phyloP scores from a whole-genome alignment of 2,888 invertebrate genomes.

The Punctoribates punctum region DNA sequence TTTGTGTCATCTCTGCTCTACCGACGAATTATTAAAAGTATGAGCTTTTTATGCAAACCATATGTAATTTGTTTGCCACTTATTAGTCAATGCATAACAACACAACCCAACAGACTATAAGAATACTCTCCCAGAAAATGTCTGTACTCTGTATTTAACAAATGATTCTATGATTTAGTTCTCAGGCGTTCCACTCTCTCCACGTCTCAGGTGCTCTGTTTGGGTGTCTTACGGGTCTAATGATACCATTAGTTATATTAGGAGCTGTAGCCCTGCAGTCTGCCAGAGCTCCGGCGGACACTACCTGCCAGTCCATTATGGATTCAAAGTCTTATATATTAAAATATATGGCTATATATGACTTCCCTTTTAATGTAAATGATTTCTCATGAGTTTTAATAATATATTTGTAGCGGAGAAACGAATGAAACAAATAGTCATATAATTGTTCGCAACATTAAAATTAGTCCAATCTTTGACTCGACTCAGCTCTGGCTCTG shows the following conservation, averaged over 20 bases:
- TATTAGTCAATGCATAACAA: conserved; percentile 32
- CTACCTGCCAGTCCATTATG: conserved; percentile 24
- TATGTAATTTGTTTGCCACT: conserved; percentile 12
- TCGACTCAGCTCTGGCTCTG: not conserved
- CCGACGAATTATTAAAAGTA: not conserved
- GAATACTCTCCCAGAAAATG: not conserved
- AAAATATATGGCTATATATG: not conserved
- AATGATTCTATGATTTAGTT: not conserved
- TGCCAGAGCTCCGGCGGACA: not conserved
- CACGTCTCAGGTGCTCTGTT: too few species aligned
- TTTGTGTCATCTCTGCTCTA: not conserved
- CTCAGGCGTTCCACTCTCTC: conserved; percentile 1
- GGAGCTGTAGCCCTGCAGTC: conserved; percentile 25
- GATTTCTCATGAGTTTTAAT: conserved; percentile 12
- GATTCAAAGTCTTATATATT: conserved; percentile 12
- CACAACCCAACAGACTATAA: not conserved
- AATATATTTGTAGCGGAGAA: not conserved
- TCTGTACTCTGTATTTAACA: conserved; percentile 13
- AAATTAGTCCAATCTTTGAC: conserved; percentile 13
- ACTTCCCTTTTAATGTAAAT: not conserved
- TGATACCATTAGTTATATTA: not conserved
- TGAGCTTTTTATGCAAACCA: conserved; percentile 24
- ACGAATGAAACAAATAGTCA: conserved; percentile 12
- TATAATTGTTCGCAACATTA: conserved; percentile 34
- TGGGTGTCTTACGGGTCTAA: conserved; percentile 6